Evolutionary conservation across 2,113 vertebrate species (phyloP).

Genomic region (Urocynchramus pylzowi): DNA sequence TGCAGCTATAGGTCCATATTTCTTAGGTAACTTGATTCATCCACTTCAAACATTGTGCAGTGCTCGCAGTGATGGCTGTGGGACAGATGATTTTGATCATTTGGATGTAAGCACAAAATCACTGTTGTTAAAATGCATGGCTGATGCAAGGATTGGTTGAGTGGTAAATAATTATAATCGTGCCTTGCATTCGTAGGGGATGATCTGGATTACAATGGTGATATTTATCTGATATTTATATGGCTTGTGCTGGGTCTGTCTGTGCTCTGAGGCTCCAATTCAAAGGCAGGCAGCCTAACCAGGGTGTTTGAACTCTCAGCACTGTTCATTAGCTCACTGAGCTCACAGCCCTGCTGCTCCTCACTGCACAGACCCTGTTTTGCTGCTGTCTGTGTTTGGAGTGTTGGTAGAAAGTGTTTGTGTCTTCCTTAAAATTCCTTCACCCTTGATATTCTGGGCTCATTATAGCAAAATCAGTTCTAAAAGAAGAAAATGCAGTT

Average conservation of each 20-base stretch:
- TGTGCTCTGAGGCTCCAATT: neutral
- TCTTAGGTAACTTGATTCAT: neutral
- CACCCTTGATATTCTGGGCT: neutral
- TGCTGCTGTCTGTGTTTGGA: neutral
- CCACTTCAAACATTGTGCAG: neutral
- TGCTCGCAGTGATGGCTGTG: neutral
- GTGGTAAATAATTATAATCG: neutral
- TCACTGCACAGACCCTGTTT: neutral
- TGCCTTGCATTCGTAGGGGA: neutral
- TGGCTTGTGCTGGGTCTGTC: neutral
- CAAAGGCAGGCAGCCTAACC: neutral
- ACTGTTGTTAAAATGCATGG: neutral
- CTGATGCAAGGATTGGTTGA: neutral
- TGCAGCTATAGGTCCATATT: neutral
- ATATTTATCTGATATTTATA: neutral
- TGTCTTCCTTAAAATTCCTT: neutral
- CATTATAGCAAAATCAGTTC: neutral
- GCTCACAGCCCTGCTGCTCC: neutral
- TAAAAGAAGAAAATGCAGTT: neutral
- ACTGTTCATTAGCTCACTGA: neutral
- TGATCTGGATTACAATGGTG: neutral
- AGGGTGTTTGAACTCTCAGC: neutral
- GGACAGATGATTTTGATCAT: neutral
- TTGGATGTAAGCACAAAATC: neutral
- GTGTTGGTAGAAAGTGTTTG: neutral